These are phyloP conservation scores for Orchesella cincta DNA, from an alignment of 1,140 invertebrate species.

Conservation along the genomic window DNA sequence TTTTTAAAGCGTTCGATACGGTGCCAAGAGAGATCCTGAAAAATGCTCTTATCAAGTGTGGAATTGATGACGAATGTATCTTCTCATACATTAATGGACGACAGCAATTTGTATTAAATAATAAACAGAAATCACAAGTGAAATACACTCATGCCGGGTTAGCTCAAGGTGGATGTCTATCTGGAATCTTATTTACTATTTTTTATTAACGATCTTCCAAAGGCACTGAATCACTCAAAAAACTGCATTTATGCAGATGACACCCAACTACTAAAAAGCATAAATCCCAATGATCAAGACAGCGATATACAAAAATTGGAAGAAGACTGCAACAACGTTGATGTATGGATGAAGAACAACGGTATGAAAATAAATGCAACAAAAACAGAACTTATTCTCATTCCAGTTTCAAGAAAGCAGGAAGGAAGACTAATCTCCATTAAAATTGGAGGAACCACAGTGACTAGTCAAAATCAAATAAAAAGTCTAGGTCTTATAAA, in stretches of 20 bases:
- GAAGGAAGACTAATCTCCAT: background rate
- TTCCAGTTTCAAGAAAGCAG: background rate
- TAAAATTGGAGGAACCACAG: background rate
- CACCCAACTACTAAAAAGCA: background rate
- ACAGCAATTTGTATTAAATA: constrained; percentile 2
- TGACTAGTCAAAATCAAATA: background rate
- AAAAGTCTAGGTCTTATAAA: constrained; percentile 1
- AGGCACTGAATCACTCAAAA: background rate
- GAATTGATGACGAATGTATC: constrained; percentile 16
- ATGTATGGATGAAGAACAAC: background rate
- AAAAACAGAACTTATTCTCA: constrained; percentile 25
- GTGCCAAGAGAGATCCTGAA: constrained; percentile 11
- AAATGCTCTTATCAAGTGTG: constrained; percentile 1
- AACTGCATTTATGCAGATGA: constrained; percentile 30
- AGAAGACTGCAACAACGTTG: background rate
- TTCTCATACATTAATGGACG: constrained; percentile 16
- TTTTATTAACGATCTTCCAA: constrained; percentile 25
- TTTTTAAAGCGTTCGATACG: constrained; percentile 35
- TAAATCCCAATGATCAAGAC: background rate
- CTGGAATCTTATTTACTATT: background rate
- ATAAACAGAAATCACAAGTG: background rate
- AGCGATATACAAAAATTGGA: background rate
- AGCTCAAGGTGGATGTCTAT: constrained; percentile 17
- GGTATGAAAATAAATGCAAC: background rate
- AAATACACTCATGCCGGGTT: background rate